These are phyloP conservation scores for Diorhabda carinulata DNA, from an alignment of 1,140 invertebrate genomes.

Conservation along the genomic window DNA sequence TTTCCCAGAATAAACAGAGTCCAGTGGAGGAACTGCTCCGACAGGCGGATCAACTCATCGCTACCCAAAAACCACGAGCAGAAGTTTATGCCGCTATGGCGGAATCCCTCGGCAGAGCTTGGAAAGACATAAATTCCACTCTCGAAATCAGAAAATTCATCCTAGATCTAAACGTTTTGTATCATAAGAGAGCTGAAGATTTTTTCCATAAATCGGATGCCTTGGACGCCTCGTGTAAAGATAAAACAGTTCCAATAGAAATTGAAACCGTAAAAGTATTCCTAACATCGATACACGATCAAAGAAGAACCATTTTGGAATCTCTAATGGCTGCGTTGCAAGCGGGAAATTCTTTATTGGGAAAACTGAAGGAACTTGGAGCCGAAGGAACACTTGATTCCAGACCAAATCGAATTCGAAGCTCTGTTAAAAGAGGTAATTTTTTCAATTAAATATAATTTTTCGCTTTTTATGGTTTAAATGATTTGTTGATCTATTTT, in stretches of 20 bases:
- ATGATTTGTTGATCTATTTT: too few species aligned
- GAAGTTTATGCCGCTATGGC: conserved; percentile 90
- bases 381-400: conserved; percentile 68
- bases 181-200: conserved; percentile 67
- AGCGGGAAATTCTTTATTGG: conserved; percentile 72
- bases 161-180: conserved; percentile 70
- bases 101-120: conserved; percentile 79
- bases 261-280: conserved; percentile 64
- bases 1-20: conserved; percentile 77
- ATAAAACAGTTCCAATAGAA: conserved; percentile 62
- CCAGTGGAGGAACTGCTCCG: conserved; percentile 85
- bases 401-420: conserved; percentile 65
- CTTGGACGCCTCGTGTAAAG: conserved; percentile 63
- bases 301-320: conserved; percentile 67
- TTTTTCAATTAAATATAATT: conserved; percentile 1
- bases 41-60: conserved; percentile 79
- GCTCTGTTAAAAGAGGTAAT: conserved; percentile 59
- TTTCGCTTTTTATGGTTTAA: too few species aligned
- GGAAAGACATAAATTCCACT: conserved; percentile 81
- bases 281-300: conserved; percentile 60
- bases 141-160: conserved; percentile 74
- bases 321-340: conserved; percentile 72
- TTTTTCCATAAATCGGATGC: conserved; percentile 67
- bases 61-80: conserved; percentile 69
- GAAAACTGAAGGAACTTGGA: conserved; percentile 63